Conservation (phyloP, 1,140 invertebrate species). For the Rhopalosiphum padi region DNA sequence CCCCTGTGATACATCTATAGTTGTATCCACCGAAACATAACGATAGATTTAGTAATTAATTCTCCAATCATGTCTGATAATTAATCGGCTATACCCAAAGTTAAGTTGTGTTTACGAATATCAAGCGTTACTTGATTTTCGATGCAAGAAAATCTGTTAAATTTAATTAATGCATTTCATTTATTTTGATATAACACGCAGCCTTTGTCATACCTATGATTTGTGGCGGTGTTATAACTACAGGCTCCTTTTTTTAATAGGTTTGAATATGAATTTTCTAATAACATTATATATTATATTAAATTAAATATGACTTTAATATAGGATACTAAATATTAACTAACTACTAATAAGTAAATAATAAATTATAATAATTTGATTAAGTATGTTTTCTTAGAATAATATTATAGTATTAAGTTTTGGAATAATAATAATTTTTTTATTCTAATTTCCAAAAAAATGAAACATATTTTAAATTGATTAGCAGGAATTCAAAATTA, state of each 20-base stretch:
- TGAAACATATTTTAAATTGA: background rate
- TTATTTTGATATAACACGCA: background rate
- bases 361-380: background rate
- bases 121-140: background rate
- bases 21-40: background rate
- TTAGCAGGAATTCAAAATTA: background rate
- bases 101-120: background rate
- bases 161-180: background rate
- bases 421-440: background rate
- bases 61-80: background rate
- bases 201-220: background rate
- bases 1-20: background rate
- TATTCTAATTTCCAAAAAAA: background rate
- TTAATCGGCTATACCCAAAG: background rate
- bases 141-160: background rate
- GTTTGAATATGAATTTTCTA: too few species aligned
- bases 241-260: too few species aligned
- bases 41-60: background rate
- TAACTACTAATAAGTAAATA: background rate
- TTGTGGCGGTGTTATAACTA: too few species aligned
- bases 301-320: background rate
- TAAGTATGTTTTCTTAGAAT: background rate
- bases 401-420: background rate
- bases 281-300: background rate
- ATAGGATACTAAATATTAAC: background rate